Conservation (phyloP, 2,113 vertebrate species). For the Hyla sarda region DNA sequence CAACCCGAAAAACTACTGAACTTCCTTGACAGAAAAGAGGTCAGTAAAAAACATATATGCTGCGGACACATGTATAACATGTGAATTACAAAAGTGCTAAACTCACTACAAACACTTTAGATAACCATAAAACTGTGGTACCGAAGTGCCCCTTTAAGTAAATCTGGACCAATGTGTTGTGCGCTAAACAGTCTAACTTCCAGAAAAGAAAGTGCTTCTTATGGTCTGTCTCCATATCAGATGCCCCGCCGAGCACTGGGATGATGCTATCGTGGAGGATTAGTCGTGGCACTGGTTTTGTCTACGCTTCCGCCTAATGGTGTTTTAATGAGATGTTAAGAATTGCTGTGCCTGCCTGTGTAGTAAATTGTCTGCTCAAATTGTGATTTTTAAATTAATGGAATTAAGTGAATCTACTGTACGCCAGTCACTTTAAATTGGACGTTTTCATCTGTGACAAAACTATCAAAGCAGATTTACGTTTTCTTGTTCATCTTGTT, state of each 20-base stretch:
- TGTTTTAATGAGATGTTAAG: conserved; percentile 34
- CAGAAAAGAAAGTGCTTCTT: too few relatives aligned
- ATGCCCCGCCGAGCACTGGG: background rate
- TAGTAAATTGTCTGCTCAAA: conserved; percentile 43
- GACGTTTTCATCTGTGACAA: conserved; percentile 46
- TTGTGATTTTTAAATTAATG: conserved; percentile 55
- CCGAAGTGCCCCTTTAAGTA: too few relatives aligned
- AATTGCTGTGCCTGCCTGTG: conserved; percentile 30
- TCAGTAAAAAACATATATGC: too few relatives aligned
- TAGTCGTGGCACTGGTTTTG: background rate
- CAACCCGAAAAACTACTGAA: too few relatives aligned
- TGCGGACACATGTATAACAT: too few relatives aligned
- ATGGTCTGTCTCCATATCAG: background rate
- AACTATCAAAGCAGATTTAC: conserved; percentile 8
- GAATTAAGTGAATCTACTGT: conserved; percentile 39
- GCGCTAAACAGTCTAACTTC: too few relatives aligned
- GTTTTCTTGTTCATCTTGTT: background rate
- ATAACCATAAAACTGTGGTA: too few relatives aligned
- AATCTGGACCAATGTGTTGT: too few relatives aligned
- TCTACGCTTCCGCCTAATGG: background rate
- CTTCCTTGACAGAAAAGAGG: too few relatives aligned
- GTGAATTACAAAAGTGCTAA: too few relatives aligned
- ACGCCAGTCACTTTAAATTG: conserved; percentile 22
- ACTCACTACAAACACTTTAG: too few relatives aligned
- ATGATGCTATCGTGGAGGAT: background rate